Evolutionary conservation across 2,797 vertebrate genomes (phyloP), one percentile per base, ranked within the genome.

Genomic region (Fistularia tabacaria): DNA sequence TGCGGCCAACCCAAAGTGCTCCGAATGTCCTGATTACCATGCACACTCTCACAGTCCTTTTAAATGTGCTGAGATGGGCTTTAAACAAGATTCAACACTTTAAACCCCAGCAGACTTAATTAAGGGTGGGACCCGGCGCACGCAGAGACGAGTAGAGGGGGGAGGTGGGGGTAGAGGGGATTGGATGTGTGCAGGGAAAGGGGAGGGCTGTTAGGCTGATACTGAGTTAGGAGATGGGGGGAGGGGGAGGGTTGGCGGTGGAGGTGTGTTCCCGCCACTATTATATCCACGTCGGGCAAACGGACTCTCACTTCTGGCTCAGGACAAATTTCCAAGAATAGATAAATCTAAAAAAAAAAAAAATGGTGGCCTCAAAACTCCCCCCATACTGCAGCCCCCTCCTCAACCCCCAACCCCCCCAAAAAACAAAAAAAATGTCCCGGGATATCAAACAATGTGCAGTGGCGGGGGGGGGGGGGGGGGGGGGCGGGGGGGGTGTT

Each of bases 61-160:
- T 93, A 94, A 98, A 95, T 94, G 92, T 94, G 93, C 93, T 94
- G 94, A 94, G 92, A 92, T 88, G 87, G 87, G 90, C 93, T 93
- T 93, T 94, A 94, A 95, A 95, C 90, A 90, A 93, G 89, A 94
- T 91, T 88, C 92, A 93, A 94, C 92, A 88, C 90, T 92, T 90
- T 90, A 95, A 96, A 94, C 89, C 94, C 94, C 94, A 92, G 85
- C 91, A 94, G 94, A 92, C 92, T 94, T 95, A 91, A 94, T 95
- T 95, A 95, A 93, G 90, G 80, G 83, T 84, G 84, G 83, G 81
- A 83, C 87, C 73, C 38, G 67, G 76, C 60, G 62, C 71, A 80
- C 8, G 69, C 64, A 74, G 74, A 66, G 63, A 62, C n/a, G 42
- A 63, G 74, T 15, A 50, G 37, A 58, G 50, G 62, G 58, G 57